A percentile compares a stretch with the other conserved stretches of the same genome.
Evolutionary conservation across 2,797 vertebrate genomes (phyloP).

Genomic region (Coreius guichenoti): DNA sequence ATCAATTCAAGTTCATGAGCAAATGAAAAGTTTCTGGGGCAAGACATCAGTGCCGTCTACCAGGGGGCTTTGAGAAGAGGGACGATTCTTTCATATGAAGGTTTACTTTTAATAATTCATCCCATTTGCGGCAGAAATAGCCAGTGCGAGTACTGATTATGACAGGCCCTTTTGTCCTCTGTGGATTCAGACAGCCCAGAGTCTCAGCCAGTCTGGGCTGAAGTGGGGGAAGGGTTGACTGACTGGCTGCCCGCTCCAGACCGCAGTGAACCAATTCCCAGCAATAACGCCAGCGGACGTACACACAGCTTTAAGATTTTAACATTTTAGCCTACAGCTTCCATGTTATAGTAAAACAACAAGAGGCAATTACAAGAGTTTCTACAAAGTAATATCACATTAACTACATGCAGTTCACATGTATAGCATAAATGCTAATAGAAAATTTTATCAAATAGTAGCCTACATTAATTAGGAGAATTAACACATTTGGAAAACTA

Average conservation of each 20-base stretch:
- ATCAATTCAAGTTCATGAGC: conserved; percentile 36
- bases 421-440: not conserved
- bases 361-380: not conserved
- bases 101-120: conserved; percentile 51
- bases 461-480: not conserved
- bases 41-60: conserved; percentile 34
- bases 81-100: conserved; percentile 28
- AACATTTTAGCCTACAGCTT: conserved; percentile 10
- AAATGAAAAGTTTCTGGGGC: conserved; percentile 41
- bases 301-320: conserved; percentile 23
- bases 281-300: conserved; percentile 13
- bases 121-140: conserved; percentile 42
- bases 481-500: not conserved
- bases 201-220: conserved; percentile 45
- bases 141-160: conserved; percentile 46
- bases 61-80: conserved; percentile 26
- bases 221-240: conserved; percentile 54
- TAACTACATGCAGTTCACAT: not conserved
- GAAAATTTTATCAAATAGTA: not conserved
- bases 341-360: not conserved
- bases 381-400: not conserved
- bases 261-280: conserved; percentile 40
- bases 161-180: conserved; percentile 57
- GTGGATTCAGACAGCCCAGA: conserved; percentile 55
- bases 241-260: conserved; percentile 47